Evolutionary conservation across 1,140 invertebrate species (phyloP).

Genomic region (Cydia fagiglandana): DNA sequence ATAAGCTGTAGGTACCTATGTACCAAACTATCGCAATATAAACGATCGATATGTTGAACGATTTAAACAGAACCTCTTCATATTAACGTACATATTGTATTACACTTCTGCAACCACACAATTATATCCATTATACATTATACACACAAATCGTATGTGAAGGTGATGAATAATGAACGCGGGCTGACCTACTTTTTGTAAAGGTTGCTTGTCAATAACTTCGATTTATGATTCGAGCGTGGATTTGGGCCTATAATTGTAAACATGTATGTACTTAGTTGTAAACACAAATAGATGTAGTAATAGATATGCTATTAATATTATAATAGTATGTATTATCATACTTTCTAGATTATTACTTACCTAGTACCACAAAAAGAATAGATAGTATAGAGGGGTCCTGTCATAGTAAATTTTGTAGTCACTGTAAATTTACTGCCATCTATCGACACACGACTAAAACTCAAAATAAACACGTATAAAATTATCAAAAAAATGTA

Average conservation of each 20-base stretch:
- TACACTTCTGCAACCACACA: background rate
- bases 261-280: background rate
- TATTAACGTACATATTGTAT: background rate
- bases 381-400: too few relatives aligned
- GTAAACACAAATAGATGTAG: background rate
- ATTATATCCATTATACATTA: background rate
- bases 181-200: constrained; percentile 13
- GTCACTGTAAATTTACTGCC: too few relatives aligned
- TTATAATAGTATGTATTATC: too few relatives aligned
- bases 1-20: too few relatives aligned
- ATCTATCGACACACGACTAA: too few relatives aligned
- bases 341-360: too few relatives aligned
- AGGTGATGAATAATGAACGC: background rate
- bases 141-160: background rate
- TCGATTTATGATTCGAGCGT: background rate
- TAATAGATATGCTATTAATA: too few relatives aligned
- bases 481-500: too few relatives aligned
- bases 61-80: too few relatives aligned
- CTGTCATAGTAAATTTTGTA: too few relatives aligned
- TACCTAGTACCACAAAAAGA: too few relatives aligned
- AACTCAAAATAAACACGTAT: too few relatives aligned
- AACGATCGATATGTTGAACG: background rate
- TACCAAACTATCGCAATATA: background rate
- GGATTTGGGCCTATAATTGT: background rate
- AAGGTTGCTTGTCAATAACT: constrained; percentile 16